Evolutionary conservation across 2,888 invertebrate species (phyloP).

Genomic region (Drosophila koepferae): DNA sequence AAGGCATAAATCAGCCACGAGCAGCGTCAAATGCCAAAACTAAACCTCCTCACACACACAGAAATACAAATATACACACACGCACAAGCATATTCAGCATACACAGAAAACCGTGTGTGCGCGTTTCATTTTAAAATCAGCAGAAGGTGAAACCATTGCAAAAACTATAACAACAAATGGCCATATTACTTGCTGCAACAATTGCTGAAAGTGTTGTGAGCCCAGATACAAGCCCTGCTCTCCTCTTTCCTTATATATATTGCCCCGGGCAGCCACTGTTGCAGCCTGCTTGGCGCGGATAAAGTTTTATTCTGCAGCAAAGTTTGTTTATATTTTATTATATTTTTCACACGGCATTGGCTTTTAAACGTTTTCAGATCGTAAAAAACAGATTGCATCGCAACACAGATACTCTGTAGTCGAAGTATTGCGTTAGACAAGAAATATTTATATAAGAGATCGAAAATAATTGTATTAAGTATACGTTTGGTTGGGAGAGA

Average conservation of each 20-base stretch:
- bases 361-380: slow-evolving; percentile 46
- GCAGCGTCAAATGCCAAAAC: slow-evolving; percentile 58
- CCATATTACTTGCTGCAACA: slow-evolving; percentile 46
- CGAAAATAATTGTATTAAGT: neutral
- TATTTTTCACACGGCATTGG: slow-evolving; percentile 64
- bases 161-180: slow-evolving; percentile 26
- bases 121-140: slow-evolving; percentile 55
- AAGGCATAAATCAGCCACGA: slow-evolving; percentile 74
- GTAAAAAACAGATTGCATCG: neutral
- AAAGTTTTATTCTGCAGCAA: slow-evolving; percentile 58
- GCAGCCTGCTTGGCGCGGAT: slow-evolving; percentile 21
- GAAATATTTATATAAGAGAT: too few relatives aligned
- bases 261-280: neutral
- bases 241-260: neutral
- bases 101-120: slow-evolving; percentile 23
- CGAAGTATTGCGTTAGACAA: neutral
- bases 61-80: neutral
- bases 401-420: slow-evolving; percentile 8
- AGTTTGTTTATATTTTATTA: slow-evolving; percentile 69
- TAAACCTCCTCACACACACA: neutral
- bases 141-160: slow-evolving; percentile 38
- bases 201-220: slow-evolving; percentile 30
- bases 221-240: slow-evolving; percentile 3
- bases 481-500: neutral
- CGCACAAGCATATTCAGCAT: too few relatives aligned